Conservation (phyloP, 2,888 invertebrate species). For the Chymomyza procnemis region DNA sequence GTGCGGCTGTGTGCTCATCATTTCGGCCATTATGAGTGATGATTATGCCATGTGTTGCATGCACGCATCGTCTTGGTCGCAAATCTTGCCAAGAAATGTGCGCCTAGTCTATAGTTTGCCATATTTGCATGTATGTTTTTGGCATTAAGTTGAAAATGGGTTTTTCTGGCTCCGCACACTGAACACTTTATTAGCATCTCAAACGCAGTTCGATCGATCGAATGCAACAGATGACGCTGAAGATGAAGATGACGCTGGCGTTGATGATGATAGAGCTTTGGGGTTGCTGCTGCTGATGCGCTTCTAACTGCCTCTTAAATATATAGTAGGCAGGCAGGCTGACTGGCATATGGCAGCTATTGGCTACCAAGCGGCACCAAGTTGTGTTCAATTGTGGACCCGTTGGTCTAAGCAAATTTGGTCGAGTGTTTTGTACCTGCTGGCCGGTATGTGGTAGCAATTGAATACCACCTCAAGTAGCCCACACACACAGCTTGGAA, state of each 20-base stretch:
- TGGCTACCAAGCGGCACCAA: background rate
- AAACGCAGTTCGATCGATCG: background rate
- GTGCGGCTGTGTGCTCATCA: constrained; percentile 41
- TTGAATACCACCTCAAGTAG: background rate
- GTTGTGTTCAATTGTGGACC: background rate
- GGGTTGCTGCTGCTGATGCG: constrained; percentile 2
- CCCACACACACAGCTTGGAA: background rate
- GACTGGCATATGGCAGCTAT: background rate
- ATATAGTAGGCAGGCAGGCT: no score
- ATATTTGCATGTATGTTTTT: background rate
- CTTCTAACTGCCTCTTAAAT: background rate
- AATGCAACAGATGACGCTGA: background rate
- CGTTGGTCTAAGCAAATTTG: background rate
- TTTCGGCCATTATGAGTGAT: constrained; percentile 58
- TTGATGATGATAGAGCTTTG: background rate
- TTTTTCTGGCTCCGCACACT: background rate
- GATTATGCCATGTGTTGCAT: constrained; percentile 63
- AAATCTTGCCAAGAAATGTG: constrained; percentile 11
- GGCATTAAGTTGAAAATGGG: background rate
- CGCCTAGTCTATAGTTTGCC: background rate
- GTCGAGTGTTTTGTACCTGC: background rate
- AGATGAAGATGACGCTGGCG: background rate
- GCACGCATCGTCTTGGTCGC: constrained; percentile 32
- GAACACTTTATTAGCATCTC: constrained; percentile 8
- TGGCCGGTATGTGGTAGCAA: background rate